Conservation (phyloP, 1,140 invertebrate species). For the Lepidurus apus region DNA sequence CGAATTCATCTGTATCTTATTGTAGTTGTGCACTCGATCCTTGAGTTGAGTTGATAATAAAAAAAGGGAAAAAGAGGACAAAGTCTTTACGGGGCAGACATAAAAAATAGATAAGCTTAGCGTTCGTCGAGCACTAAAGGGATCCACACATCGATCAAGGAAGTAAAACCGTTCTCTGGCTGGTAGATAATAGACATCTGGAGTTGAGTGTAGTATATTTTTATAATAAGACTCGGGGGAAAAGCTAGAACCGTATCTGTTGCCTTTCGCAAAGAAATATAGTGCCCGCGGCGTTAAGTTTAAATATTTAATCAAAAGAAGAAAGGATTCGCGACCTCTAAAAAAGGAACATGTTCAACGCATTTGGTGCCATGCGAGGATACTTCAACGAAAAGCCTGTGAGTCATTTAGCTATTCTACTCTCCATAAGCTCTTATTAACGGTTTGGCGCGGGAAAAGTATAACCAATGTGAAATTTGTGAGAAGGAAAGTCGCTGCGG, state of each 20-base stretch:
- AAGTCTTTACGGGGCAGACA: neutral
- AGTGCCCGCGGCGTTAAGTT: too few relatives aligned
- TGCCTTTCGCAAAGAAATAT: neutral
- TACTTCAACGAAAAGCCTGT: neutral
- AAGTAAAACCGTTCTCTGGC: neutral
- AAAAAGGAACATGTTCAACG: neutral
- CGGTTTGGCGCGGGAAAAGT: neutral
- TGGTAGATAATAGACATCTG: constrained; percentile 7
- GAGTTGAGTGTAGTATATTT: neutral
- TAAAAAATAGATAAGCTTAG: constrained; percentile 4
- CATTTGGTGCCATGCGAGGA: neutral
- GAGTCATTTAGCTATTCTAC: neutral
- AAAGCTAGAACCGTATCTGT: neutral
- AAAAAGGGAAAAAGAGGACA: neutral
- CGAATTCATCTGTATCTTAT: neutral
- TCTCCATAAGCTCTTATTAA: neutral
- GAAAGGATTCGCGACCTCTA: too few relatives aligned
- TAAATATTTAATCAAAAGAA: too few relatives aligned
- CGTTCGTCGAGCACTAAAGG: neutral
- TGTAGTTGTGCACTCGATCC: neutral
- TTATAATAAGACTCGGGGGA: neutral
- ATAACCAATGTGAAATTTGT: neutral
- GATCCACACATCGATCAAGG: neutral
- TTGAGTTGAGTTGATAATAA: neutral
- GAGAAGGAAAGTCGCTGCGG: neutral